Base-by-base conservation (phyloP, 2,797 vertebrate species). In the Spea hammondii region DNA sequence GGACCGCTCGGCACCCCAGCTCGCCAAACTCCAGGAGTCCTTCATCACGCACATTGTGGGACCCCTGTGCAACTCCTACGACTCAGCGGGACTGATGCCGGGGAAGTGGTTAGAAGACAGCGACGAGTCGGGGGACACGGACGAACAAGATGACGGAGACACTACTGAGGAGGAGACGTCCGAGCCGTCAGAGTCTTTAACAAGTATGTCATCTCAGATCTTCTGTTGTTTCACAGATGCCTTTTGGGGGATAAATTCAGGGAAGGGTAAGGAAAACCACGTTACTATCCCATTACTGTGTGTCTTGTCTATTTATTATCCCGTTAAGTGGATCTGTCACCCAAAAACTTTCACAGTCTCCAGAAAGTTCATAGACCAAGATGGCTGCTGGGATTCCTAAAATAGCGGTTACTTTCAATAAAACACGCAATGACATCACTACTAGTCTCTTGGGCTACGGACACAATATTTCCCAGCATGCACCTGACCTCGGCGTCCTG, bases 41-140 rank as follows among this genome's bases (percentile, higher is more conserved):
- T 99, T 99, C 90, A 99, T 99, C 86, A 97, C 97, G 6, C 98
- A 99, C 90, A 99, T 99, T 0, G 98, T 99, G 85, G 96, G 97
- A 4, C 98, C 98, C 0, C 93, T 99, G 1, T 99, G 97, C 83
- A 95, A 95, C 87, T 99, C 96, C 13, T 99, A 99, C 5, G 92
- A 98, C 87, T 98, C 97, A 0, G 96, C 96, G 0, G 90, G 93
- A 69, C 93, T 99, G 65, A 97, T 99, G 88, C 98, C 98, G 0
- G 98, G 98, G n/a, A 93, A 89, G 54, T 98, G 96, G 96, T 91
- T 96, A 79, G 95, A 97, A 48, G 85, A 86, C 50, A 88, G 86
- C 0, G 93, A 94, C 62, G 92, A 89, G 9, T 94, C 93, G 5
- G 95, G 92, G 66, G 91, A 93, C 0, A 94, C 93, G 12, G 91